Conservation (phyloP, 2,888 invertebrate species). For the Synanthedon formicaeformis region DNA sequence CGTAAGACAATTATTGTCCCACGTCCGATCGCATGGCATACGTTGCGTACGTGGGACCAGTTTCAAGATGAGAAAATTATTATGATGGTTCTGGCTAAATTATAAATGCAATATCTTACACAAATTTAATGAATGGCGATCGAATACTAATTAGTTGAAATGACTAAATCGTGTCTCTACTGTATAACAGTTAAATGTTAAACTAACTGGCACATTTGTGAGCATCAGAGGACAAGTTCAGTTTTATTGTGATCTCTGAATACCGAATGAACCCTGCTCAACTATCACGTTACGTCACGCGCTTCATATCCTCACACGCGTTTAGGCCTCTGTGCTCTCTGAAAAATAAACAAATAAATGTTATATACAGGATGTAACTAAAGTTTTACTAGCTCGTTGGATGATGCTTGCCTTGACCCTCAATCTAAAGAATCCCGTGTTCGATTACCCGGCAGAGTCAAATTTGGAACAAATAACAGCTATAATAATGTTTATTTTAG, state of each 20-base stretch:
- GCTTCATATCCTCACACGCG: constrained; percentile 12
- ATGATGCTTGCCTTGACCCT: too few species aligned
- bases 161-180: constrained; percentile 41
- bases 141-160: constrained; percentile 23
- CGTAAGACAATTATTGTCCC: too few species aligned
- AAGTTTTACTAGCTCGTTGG: too few species aligned
- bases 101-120: constrained; percentile 12
- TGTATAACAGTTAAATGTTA: constrained; percentile 35
- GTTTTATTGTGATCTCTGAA: constrained; percentile 34
- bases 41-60: too few species aligned
- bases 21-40: too few species aligned
- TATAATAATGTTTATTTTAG: too few species aligned
- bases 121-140: constrained; percentile 33
- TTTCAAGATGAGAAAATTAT: constrained; percentile 18
- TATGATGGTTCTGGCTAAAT: constrained; percentile 23
- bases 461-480: too few species aligned
- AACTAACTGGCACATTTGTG: constrained; percentile 65
- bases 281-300: constrained; percentile 39
- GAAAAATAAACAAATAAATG: constrained; percentile 15
- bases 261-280: constrained; percentile 54
- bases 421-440: too few species aligned
- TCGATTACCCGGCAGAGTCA: too few species aligned
- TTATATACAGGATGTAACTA: too few species aligned
- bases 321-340: constrained; percentile 55
- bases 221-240: constrained; percentile 51